phyloP scores from a whole-genome alignment of 1,140 invertebrate species.

The Ephestia elutella region DNA sequence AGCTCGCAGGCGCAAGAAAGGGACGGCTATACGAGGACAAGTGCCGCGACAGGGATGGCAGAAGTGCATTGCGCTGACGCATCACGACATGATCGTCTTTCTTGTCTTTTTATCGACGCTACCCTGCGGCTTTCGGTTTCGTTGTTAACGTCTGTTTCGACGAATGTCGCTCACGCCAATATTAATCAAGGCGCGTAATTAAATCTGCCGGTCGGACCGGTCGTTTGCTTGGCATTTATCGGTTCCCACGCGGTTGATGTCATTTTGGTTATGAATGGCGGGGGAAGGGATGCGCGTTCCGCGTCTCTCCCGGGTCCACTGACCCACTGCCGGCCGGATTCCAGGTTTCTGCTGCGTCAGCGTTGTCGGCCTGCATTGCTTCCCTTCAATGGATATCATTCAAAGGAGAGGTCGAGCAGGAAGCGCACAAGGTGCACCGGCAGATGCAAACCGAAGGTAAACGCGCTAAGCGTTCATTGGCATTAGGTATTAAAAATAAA shows the following conservation, averaged over 20 bases:
- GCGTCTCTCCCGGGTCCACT: constrained; percentile 41
- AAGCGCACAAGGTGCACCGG: constrained; percentile 24
- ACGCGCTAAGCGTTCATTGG: constrained; percentile 52
- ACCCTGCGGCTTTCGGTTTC: constrained; percentile 59
- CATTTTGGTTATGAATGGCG: constrained; percentile 62
- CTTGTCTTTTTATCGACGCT: constrained; percentile 50
- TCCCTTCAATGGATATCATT: constrained; percentile 27
- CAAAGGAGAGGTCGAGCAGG: constrained; percentile 26
- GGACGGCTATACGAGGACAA: constrained; percentile 44
- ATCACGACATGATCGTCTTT: constrained; percentile 45
- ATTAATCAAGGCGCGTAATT: constrained; percentile 55
- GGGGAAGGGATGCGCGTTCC: constrained; percentile 38
- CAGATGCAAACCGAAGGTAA: constrained; percentile 49
- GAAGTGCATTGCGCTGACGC: constrained; percentile 66
- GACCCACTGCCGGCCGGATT: constrained; percentile 56
- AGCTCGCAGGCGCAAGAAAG: constrained; percentile 24
- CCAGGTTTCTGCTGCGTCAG: constrained; percentile 54
- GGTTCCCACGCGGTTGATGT: constrained; percentile 69
- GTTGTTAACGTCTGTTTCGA: constrained; percentile 44
- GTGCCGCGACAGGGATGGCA: constrained; percentile 46
- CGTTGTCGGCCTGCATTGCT: constrained; percentile 16
- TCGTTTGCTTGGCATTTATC: constrained; percentile 54
- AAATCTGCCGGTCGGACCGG: constrained; percentile 53
- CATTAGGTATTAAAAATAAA: constrained; percentile 63
- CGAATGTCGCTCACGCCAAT: constrained; percentile 47